phyloP scores from a whole-genome alignment of 2,888 invertebrate species.

The Eilema depressum region DNA sequence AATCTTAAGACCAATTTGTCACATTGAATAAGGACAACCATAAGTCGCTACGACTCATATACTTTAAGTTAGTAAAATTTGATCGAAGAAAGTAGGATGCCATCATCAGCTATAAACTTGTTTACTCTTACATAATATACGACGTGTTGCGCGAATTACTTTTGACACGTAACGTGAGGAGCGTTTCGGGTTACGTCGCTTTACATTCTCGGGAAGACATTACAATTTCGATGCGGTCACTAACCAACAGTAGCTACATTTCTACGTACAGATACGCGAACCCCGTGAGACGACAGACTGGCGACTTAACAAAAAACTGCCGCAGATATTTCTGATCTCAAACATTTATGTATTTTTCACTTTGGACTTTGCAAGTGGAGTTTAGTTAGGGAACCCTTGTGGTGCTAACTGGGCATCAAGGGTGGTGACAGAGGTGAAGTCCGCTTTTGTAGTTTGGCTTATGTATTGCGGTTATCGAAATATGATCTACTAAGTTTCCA shows the following conservation, averaged over 20 bases:
- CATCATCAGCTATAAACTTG: slow-evolving; percentile 37
- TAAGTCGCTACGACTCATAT: too few species aligned
- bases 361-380: not conserved
- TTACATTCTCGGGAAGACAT: slow-evolving; percentile 79
- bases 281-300: slow-evolving; percentile 52
- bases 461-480: not conserved
- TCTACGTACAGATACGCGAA: slow-evolving; percentile 78
- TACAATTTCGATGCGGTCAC: slow-evolving; percentile 72
- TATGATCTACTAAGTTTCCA: not conserved
- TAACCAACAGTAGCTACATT: slow-evolving; percentile 54
- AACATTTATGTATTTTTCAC: not conserved
- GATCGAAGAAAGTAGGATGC: slow-evolving; percentile 28
- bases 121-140: slow-evolving; percentile 56
- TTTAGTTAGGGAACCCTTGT: not conserved
- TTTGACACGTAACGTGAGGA: slow-evolving; percentile 67
- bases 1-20: too few species aligned
- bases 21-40: too few species aligned
- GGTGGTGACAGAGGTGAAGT: not conserved
- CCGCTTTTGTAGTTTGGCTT: not conserved
- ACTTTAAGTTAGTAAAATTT: slow-evolving; percentile 1
- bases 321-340: not conserved
- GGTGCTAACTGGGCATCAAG: not conserved
- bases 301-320: slow-evolving; percentile 26
- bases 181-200: slow-evolving; percentile 72
- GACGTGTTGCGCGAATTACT: slow-evolving; percentile 54